Conservation (phyloP, 1,140 invertebrate species). For the Nephotettix cincticeps region DNA sequence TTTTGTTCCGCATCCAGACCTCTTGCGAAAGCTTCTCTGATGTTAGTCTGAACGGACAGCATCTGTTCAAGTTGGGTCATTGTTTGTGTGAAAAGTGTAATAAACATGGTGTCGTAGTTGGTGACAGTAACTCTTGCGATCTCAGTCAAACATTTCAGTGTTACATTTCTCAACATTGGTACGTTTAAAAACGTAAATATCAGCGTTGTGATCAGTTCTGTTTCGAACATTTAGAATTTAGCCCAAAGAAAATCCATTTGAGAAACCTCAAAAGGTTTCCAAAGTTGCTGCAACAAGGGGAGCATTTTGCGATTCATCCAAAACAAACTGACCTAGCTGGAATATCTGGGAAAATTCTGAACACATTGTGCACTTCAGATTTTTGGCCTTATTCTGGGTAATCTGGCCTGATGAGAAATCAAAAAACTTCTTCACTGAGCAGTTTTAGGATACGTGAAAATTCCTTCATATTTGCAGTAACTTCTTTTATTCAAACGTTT, state of each 20-base stretch:
- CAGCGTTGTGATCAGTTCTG: slow-evolving; percentile 93
- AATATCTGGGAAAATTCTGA: slow-evolving; percentile 98
- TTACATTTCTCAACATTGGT: slow-evolving; percentile 97
- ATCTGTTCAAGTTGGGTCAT: slow-evolving; percentile 91
- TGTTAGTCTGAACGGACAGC: slow-evolving; percentile 87
- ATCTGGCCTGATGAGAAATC: slow-evolving; percentile 98
- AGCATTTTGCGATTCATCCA: slow-evolving; percentile 97
- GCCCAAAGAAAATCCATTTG: slow-evolving; percentile 99
- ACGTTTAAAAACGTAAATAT: slow-evolving; percentile 98
- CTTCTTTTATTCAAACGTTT: too few relatives aligned
- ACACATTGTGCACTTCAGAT: slow-evolving; percentile 99
- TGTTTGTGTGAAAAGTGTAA: slow-evolving; percentile 83
- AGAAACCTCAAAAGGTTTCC: slow-evolving; percentile 93
- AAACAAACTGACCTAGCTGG: slow-evolving; percentile 94
- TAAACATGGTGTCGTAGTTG: slow-evolving; percentile 92
- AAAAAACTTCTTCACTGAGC: too few relatives aligned
- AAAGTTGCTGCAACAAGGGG: slow-evolving; percentile 91
- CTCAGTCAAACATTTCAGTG: slow-evolving; percentile 97
- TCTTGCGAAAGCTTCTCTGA: slow-evolving; percentile 88
- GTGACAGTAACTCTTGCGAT: slow-evolving; percentile 86
- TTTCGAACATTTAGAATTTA: slow-evolving; percentile 99
- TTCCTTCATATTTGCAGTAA: too few relatives aligned
- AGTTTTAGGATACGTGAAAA: too few relatives aligned
- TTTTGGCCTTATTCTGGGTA: slow-evolving; percentile 98
- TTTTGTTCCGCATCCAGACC: slow-evolving; percentile 97